Conservation (phyloP, 1,140 invertebrate genomes). For the Drosophila serrata region DNA sequence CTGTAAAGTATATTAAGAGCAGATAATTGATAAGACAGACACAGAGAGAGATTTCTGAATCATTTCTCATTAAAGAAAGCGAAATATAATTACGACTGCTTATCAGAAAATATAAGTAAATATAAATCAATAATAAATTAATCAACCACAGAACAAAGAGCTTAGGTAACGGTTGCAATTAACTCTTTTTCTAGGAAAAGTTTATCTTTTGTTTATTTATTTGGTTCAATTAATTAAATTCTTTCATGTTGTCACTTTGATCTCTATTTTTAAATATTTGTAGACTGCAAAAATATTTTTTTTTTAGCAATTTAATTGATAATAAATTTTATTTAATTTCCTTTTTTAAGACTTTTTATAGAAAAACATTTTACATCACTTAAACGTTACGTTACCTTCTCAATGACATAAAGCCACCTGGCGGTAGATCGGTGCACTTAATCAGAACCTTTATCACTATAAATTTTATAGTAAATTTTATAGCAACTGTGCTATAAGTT, state of each 20-base stretch:
- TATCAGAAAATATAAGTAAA: background rate
- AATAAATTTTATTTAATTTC: too few species aligned
- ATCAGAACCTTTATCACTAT: background rate
- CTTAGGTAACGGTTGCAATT: background rate
- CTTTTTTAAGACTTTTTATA: too few species aligned
- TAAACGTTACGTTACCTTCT: background rate
- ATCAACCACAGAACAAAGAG: background rate
- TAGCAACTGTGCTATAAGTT: background rate
- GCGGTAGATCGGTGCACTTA: too few species aligned
- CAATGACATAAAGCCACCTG: background rate
- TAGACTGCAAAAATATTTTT: background rate
- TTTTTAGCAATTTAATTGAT: background rate
- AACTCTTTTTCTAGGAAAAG: background rate
- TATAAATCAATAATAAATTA: background rate
- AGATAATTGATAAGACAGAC: constrained; percentile 12
- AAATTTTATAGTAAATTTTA: background rate
- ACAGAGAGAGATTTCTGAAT: background rate
- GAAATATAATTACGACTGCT: background rate
- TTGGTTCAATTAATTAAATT: background rate
- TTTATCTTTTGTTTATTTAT: background rate
- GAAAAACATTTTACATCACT: background rate
- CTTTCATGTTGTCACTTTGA: background rate
- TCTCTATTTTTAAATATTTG: background rate
- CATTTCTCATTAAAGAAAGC: too few species aligned
- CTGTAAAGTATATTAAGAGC: background rate